phyloP scores from a whole-genome alignment of 92 coral and sea anemone species.

The Desmophyllum pertusum region DNA sequence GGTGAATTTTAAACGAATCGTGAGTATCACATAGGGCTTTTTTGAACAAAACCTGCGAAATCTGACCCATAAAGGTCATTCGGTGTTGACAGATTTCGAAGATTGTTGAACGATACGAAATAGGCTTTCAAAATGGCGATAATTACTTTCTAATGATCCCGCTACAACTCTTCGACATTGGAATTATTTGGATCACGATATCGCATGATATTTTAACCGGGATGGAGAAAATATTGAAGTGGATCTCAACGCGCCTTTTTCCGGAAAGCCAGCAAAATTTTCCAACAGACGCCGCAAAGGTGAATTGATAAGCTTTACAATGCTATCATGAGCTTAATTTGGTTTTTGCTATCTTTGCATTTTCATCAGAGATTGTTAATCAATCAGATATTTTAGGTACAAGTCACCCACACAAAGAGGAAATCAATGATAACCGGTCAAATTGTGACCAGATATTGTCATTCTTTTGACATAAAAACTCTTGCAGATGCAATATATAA shows the following conservation, averaged over 20 bases:
- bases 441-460: not conserved
- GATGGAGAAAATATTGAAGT: not conserved
- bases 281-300: not conserved
- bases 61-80: not conserved
- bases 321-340: not conserved
- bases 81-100: constrained; percentile 16
- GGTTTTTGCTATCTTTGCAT: not conserved
- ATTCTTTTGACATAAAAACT: not conserved
- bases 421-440: constrained; percentile 1
- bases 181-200: not conserved
- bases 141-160: constrained; percentile 20
- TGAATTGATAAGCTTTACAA: not conserved
- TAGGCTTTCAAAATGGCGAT: constrained; percentile 17
- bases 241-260: not conserved
- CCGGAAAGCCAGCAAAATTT: not conserved
- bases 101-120: constrained; percentile 10
- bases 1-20: constrained; percentile 10
- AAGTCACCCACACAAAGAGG: not conserved
- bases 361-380: not conserved
- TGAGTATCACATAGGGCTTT: not conserved
- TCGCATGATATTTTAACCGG: not conserved
- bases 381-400: constrained; percentile 1
- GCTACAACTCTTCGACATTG: not conserved
- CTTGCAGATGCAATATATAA: not conserved
- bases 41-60: not conserved